Evolutionary conservation across 2,888 invertebrate species (phyloP).

Genomic region (Cephus sareptanus): DNA sequence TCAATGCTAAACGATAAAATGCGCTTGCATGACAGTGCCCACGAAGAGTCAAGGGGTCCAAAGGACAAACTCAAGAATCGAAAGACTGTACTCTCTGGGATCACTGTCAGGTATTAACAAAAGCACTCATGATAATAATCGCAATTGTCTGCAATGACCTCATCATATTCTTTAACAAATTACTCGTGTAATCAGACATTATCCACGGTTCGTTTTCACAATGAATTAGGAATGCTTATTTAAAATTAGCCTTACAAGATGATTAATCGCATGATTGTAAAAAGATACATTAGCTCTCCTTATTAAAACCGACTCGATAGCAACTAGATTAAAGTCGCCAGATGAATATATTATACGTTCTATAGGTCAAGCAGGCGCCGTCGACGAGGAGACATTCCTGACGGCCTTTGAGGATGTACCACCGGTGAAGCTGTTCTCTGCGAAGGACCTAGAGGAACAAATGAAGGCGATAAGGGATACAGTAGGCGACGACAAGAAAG

Average conservation of each 20-base stretch:
- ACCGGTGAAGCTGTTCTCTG: constrained; percentile 84
- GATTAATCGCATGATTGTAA: not conserved
- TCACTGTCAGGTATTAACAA: not conserved
- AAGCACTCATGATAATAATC: not conserved
- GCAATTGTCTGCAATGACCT: not conserved
- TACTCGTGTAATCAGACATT: not conserved
- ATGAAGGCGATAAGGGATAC: constrained; percentile 79
- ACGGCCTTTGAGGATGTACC: constrained; percentile 87
- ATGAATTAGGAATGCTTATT: not conserved
- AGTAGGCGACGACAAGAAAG: constrained; percentile 83
- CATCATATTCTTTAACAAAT: not conserved
- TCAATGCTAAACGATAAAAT: not conserved
- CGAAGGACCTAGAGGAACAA: constrained; percentile 85
- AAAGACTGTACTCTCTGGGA: not conserved
- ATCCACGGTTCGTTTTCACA: not conserved
- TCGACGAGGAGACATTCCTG: constrained; percentile 89
- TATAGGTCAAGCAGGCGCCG: constrained; percentile 80
- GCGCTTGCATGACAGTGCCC: not conserved
- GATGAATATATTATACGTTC: constrained; percentile 1
- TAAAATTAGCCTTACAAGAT: not conserved
- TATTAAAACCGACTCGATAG: not conserved
- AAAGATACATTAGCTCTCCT: not conserved
- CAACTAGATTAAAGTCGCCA: not conserved
- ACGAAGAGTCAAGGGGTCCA: not conserved
- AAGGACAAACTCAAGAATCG: not conserved